Base-by-base conservation (phyloP, 2,113 vertebrate species). In the Callaeas wilsoni region DNA sequence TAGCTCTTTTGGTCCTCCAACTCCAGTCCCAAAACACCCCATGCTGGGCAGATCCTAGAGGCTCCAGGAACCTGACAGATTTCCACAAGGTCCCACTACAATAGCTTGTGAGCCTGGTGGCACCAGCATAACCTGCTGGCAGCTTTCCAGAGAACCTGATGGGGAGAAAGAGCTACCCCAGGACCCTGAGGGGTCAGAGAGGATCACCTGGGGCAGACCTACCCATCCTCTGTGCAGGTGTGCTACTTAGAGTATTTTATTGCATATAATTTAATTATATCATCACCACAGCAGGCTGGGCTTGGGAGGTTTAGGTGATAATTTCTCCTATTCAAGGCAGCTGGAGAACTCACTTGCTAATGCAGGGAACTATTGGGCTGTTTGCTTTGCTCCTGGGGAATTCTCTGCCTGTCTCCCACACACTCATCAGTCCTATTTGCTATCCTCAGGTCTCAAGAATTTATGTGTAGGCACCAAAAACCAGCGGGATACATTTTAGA, bases 21-120 rank as follows among this genome's bases (percentile, higher is more conserved):
- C 10, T 69, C 26, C 37, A 49, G 22, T 19, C 44, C 39, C 39
- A 60, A 50, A 85, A 41, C 6, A 5, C 9, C 4, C 41, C 19
- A 10, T 60, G 15, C 49, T 69, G 41, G 52, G 33, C 19, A 44
- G 7, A 49, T 35, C 41, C 12, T 18, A 41, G 26, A 63, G 10
- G 26, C 33, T 50, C 8, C 68, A 79, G 49, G 32, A 70, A 53
- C 10, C 5, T 44, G n/a, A 8, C 14, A 84, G 42, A 11, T n/a
- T 55, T 60, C 46, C 29, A 13, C 1, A 2, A 37, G 5, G 2
- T 22, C 52, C 35, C 30, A 25, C 13, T 30, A 5, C 18, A 87
- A 1, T 1, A 4, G 7, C 33, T 32, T 9, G 6, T 8, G 19
- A 82, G 14, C 37, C n/a, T 49, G 3, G 13, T 71, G 8, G 10